These are phyloP conservation scores for Brassicogethes aeneus DNA, from an alignment of 2,888 invertebrate genomes.

Conservation along the genomic window DNA sequence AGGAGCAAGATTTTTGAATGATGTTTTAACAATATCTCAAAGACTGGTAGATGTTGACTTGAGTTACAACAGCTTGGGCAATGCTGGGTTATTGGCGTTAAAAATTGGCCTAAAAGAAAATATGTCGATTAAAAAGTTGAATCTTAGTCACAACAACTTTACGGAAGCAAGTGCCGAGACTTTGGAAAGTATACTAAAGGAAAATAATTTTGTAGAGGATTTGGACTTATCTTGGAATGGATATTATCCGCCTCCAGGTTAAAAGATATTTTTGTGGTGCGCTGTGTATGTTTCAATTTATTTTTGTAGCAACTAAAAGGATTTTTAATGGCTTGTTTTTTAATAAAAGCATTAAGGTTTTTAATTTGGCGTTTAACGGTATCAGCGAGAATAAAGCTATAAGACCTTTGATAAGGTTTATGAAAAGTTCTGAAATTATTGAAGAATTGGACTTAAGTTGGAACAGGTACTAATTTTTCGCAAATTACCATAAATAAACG, in stretches of 20 bases:
- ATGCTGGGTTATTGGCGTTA: slow-evolving; percentile 37
- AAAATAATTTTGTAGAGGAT: slow-evolving; percentile 39
- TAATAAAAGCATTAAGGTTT: not conserved
- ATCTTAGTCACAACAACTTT: slow-evolving; percentile 45
- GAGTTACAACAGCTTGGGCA: slow-evolving; percentile 40
- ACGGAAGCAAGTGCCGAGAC: slow-evolving; percentile 36
- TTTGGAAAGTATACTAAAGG: slow-evolving; percentile 36
- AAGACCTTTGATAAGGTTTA: slow-evolving; percentile 24
- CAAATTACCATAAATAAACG: no score
- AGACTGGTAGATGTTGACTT: slow-evolving; percentile 37
- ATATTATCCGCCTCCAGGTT: not conserved
- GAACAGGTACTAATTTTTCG: slow-evolving; percentile 38
- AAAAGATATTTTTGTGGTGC: slow-evolving; percentile 1
- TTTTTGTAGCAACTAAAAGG: slow-evolving; percentile 30
- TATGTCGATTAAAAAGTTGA: slow-evolving; percentile 34
- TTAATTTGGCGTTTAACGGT: slow-evolving; percentile 5
- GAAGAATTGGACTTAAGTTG: slow-evolving; percentile 35
- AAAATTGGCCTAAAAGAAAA: slow-evolving; percentile 32
- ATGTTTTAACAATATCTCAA: slow-evolving; percentile 33
- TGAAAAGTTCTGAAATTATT: slow-evolving; percentile 24
- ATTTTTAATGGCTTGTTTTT: slow-evolving; percentile 38
- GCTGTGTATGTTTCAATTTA: not conserved
- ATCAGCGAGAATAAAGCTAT: slow-evolving; percentile 10
- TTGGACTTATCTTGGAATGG: slow-evolving; percentile 48
- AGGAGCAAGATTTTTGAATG: slow-evolving; percentile 35